phyloP scores from a whole-genome alignment of 2,888 invertebrate species.

The Latrodectus elegans region DNA sequence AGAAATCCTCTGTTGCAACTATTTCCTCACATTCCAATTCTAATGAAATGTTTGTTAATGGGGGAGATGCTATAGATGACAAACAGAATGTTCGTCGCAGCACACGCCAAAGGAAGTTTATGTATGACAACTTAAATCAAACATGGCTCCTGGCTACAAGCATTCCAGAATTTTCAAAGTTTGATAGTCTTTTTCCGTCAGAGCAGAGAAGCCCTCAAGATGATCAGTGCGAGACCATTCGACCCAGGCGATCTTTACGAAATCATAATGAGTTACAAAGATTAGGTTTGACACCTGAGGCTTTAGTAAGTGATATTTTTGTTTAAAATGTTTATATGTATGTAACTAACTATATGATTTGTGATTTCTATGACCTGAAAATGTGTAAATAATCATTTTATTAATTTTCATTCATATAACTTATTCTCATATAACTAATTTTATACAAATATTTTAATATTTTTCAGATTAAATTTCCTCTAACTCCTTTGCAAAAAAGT shows the following conservation, averaged over 20 bases:
- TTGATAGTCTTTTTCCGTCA: slow-evolving; percentile 52
- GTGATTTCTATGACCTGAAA: no score
- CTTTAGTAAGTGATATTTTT: slow-evolving; percentile 42
- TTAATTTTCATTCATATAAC: no score
- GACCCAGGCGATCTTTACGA: slow-evolving; percentile 33
- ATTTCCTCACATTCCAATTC: slow-evolving; percentile 58
- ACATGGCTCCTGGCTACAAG: slow-evolving; percentile 65
- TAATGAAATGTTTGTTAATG: slow-evolving; percentile 61
- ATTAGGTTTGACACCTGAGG: slow-evolving; percentile 56
- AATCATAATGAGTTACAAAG: slow-evolving; percentile 53
- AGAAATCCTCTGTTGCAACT: slow-evolving; percentile 40
- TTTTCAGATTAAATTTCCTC: no score
- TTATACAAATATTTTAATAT: no score
- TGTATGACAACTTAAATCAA: slow-evolving; percentile 68
- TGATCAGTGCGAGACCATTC: slow-evolving; percentile 15
- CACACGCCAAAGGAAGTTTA: slow-evolving; percentile 64
- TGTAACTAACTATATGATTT: no score
- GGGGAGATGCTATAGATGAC: slow-evolving; percentile 43
- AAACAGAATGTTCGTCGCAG: slow-evolving; percentile 63
- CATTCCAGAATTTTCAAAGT: slow-evolving; percentile 65
- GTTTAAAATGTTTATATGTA: neutral
- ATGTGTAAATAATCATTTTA: no score
- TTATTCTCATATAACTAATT: no score
- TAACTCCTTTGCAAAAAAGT: no score
- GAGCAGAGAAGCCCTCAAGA: slow-evolving; percentile 48